A percentile compares a stretch with the other conserved stretches of the same genome.
Conservation (phyloP, 1,140 invertebrate species). For the Drosophila carrolli region DNA sequence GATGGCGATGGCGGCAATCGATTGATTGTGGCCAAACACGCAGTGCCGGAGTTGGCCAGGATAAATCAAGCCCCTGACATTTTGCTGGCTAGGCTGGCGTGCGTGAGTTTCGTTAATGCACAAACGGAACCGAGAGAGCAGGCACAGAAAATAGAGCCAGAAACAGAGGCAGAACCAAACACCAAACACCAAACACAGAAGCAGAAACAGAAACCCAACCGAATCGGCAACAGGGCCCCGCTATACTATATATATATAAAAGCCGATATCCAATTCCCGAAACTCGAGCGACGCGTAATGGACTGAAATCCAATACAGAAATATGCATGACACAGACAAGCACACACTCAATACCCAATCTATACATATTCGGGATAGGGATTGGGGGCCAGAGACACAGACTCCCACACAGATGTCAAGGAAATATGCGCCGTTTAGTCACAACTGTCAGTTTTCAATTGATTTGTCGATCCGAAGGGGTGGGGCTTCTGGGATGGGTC, state of each 20-base stretch:
- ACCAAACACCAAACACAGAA: conserved; percentile 29
- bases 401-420: conserved; percentile 75
- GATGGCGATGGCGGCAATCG: conserved; percentile 64
- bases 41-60: conserved; percentile 78
- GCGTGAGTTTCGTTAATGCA: conserved; percentile 81
- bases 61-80: conserved; percentile 81
- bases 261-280: conserved; percentile 80
- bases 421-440: conserved; percentile 82
- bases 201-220: conserved; percentile 10
- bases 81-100: conserved; percentile 56
- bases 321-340: conserved; percentile 72
- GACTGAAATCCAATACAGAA: conserved; percentile 82
- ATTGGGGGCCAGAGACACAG: conserved; percentile 53
- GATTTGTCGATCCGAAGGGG: conserved; percentile 72
- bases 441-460: conserved; percentile 83
- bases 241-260: conserved; percentile 51
- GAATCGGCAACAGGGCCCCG: conserved; percentile 64
- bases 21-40: conserved; percentile 82
- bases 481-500: not conserved
- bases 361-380: conserved; percentile 20
- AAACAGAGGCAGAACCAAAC: conserved; percentile 13
- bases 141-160: conserved; percentile 11
- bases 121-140: conserved; percentile 33
- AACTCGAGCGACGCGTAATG: conserved; percentile 72
- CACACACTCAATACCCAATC: conserved; percentile 23